phyloP scores from a whole-genome alignment of 1,140 invertebrate species.

The Drosophila obscura region DNA sequence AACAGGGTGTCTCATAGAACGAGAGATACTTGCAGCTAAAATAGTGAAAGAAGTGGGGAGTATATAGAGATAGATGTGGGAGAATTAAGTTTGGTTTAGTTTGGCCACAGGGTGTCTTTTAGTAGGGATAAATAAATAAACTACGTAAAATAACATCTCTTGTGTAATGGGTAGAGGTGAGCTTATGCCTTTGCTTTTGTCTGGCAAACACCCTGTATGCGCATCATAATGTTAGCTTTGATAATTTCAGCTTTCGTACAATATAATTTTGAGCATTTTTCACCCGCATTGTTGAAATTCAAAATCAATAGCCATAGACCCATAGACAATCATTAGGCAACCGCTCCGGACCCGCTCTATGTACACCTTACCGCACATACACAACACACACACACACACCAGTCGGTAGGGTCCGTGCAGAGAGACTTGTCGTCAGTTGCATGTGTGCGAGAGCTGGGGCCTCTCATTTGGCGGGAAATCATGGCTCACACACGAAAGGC shows the following conservation, averaged over 20 bases:
- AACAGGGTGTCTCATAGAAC: constrained; percentile 32
- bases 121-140: too few relatives aligned
- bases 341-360: constrained; percentile 22
- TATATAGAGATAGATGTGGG: not conserved
- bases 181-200: not conserved
- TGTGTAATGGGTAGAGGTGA: too few relatives aligned
- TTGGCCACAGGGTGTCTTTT: too few relatives aligned
- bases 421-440: constrained; percentile 49
- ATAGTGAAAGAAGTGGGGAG: not conserved
- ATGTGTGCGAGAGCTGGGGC: constrained; percentile 47
- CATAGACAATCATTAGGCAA: constrained; percentile 69
- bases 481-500: constrained; percentile 53
- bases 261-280: constrained; percentile 79
- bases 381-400: constrained; percentile 31
- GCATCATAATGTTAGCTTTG: constrained; percentile 49
- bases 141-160: too few relatives aligned
- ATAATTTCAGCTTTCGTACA: constrained; percentile 69
- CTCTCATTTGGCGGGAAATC: constrained; percentile 82
- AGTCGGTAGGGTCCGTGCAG: constrained; percentile 43
- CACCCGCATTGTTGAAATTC: constrained; percentile 79
- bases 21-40: not conserved
- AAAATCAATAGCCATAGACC: constrained; percentile 69
- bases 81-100: not conserved
- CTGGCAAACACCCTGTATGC: constrained; percentile 51
- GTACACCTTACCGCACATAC: constrained; percentile 58